A percentile compares a stretch with the other conserved stretches of the same genome.
phyloP scores from a whole-genome alignment of 2,113 vertebrate species.

The Pangasianodon hypophthalmus region DNA sequence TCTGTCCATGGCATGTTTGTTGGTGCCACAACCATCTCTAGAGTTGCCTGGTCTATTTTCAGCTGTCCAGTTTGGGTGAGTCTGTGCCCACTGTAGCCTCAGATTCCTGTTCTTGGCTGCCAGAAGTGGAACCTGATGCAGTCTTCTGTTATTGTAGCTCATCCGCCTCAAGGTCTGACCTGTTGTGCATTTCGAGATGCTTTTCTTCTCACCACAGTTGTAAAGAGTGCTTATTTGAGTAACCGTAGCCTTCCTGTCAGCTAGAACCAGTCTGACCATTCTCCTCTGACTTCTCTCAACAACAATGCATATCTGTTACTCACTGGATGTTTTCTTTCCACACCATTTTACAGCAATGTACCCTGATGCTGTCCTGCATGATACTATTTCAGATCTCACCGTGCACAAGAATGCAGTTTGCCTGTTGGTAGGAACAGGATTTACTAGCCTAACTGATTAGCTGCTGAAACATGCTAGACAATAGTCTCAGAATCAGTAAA shows the following conservation, averaged over 20 bases:
- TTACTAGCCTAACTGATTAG: background rate
- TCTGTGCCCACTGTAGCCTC: background rate
- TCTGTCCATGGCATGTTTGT: too few species aligned
- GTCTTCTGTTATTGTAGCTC: background rate
- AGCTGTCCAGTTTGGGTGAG: too few species aligned
- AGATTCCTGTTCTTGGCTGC: background rate
- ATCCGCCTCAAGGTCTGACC: background rate
- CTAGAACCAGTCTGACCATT: background rate
- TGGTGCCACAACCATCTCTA: too few species aligned
- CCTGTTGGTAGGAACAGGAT: background rate
- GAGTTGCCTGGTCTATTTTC: too few species aligned
- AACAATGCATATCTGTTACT: background rate
- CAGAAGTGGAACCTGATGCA: background rate
- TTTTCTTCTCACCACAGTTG: background rate
- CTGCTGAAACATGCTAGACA: background rate
- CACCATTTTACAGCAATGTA: background rate
- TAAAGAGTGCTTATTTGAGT: background rate
- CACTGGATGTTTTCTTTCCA: background rate
- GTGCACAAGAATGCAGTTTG: background rate
- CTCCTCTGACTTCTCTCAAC: background rate
- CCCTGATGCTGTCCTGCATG: background rate
- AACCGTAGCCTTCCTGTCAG: background rate
- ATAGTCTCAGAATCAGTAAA: background rate
- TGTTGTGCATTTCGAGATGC: background rate
- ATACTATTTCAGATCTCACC: background rate